A percentile compares a stretch with the other conserved stretches of the same genome.
Conservation (phyloP, 2,888 invertebrate species). For the Polymixis lichenea region DNA sequence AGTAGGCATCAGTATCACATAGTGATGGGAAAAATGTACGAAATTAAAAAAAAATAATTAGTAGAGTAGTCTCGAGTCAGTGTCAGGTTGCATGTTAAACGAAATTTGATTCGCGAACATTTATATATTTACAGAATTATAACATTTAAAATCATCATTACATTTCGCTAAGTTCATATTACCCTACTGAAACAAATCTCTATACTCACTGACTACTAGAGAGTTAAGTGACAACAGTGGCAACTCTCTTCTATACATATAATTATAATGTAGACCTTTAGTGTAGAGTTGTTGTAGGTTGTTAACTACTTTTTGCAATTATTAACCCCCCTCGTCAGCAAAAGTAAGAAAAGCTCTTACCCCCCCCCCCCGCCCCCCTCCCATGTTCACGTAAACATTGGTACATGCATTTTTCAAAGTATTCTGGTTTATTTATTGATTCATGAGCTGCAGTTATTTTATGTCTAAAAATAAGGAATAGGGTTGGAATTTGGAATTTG, state of each 20-base stretch:
- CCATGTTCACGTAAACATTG: too few relatives aligned
- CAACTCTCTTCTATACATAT: background rate
- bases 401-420: too few relatives aligned
- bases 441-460: too few relatives aligned
- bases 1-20: slow-evolving; percentile 39
- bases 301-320: too few relatives aligned
- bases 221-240: background rate
- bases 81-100: background rate
- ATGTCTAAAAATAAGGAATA: too few relatives aligned
- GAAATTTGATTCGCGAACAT: background rate
- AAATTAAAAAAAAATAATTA: slow-evolving; percentile 16
- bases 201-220: background rate
- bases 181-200: background rate
- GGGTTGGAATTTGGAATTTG: too few relatives aligned
- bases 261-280: too few relatives aligned
- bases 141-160: background rate
- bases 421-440: too few relatives aligned
- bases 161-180: background rate
- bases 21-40: slow-evolving; percentile 24
- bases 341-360: too few relatives aligned
- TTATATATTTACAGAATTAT: background rate
- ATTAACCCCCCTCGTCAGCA: too few relatives aligned
- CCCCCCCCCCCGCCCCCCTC: too few relatives aligned
- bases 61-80: slow-evolving; percentile 24
- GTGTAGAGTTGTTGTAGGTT: too few relatives aligned